A percentile compares a stretch with the other conserved stretches of the same genome.
Conservation (phyloP, 2,113 vertebrate species). For the Columba janthina region DNA sequence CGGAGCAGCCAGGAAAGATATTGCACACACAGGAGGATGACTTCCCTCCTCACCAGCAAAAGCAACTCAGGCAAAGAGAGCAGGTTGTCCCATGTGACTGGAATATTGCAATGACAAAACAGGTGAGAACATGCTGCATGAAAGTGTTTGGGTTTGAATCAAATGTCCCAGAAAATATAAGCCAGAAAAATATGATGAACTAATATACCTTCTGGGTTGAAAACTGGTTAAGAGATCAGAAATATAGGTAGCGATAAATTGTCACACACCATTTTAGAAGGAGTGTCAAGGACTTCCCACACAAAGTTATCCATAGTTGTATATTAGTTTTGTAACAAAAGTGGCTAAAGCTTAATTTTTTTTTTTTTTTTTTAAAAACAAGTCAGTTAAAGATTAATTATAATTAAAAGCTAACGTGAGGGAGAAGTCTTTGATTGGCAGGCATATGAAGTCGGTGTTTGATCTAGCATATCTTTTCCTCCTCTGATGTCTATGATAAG, state of each 20-base stretch:
- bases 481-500: not conserved
- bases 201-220: not conserved
- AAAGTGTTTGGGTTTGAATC: not conserved
- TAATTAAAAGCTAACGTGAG: not conserved
- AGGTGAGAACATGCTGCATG: not conserved
- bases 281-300: not conserved
- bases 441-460: not conserved
- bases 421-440: not conserved
- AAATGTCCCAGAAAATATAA: not conserved
- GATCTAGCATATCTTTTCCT: not conserved
- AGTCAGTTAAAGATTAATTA: not conserved
- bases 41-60: not conserved
- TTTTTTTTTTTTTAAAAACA: not conserved
- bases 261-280: not conserved
- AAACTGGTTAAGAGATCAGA: not conserved
- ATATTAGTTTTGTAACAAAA: not conserved
- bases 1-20: not conserved
- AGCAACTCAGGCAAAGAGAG: not conserved
- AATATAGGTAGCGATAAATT: not conserved
- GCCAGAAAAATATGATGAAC: not conserved
- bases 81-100: fast-evolving
- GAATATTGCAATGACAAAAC: not conserved
- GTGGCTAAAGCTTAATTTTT: not conserved
- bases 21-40: fast-evolving
- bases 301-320: not conserved